Base-by-base conservation (phyloP, 2,888 invertebrate genomes). In the Laspeyria flexula region DNA sequence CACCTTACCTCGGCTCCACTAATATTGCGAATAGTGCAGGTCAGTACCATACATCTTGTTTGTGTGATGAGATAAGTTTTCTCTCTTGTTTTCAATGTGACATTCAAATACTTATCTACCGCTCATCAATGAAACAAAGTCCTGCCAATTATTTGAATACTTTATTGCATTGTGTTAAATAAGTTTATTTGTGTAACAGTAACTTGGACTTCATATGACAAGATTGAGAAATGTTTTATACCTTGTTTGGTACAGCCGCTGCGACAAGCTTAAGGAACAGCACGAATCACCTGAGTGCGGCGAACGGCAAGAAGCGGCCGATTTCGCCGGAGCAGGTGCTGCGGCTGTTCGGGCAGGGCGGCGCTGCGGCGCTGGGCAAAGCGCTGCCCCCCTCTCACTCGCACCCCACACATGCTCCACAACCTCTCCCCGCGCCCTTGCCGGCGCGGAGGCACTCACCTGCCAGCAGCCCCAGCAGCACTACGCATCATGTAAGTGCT, bases 241-340 rank as follows among this genome's bases (percentile, higher is more conserved):
- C 10, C 34, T 38, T 55, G 0, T 47, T 41, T 40, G 43, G 27
- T 43, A 10, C 50, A 80, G 75, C 79, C 70, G 91, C 88, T 35
- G 88, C 86, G 56, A 81, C 88, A 30, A 90, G 90, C 63, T 74
- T 91, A 56, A 73, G 91, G 27, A 90, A 90, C 68, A 91, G 91
- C 67, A 88, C 88, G 39, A 90, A 85, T 63, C 93, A 94, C 77
- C 85, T 94, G 70, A 94, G 94, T 74, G 93, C 93, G 31, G 92
- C 92, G 12, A 81, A 94, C 80, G 93, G 93, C 81, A 96, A 96
- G 88, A 96, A 96, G 84, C 93, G 96, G 55, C 95, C 96, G 58
- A 97, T 97, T 66, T 97, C 97, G 39, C 97, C 97, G 57, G 97
- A 97, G 92, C 97, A 97, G 91, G 95, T 95, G 75, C 88, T 95